Conservation (phyloP, 2,113 vertebrate species). For the Lepus timidus region DNA sequence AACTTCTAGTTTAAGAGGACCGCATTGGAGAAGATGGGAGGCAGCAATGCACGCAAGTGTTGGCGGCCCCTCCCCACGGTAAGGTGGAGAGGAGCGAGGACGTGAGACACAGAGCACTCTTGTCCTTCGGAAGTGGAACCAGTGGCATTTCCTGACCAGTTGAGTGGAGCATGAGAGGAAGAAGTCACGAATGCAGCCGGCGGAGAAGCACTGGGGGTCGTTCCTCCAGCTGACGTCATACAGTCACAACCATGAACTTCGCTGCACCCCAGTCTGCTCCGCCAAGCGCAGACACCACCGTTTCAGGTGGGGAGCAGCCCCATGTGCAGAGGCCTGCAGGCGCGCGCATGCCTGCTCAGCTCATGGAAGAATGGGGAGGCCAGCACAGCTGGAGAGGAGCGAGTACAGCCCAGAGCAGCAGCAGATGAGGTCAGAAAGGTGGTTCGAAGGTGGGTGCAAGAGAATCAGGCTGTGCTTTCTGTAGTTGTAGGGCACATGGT, state of each 20-base stretch:
- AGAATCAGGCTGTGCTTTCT: background rate
- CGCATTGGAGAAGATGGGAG: background rate
- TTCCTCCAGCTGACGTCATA: background rate
- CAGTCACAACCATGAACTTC: background rate
- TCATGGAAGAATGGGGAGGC: background rate
- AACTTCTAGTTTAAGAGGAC: background rate
- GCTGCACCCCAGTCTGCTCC: background rate
- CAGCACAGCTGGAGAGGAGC: background rate
- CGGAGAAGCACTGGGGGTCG: background rate
- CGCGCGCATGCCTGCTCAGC: accelerated
- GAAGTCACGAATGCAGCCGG: background rate
- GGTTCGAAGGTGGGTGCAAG: background rate
- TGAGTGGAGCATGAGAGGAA: background rate
- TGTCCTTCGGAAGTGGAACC: background rate
- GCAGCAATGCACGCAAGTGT: background rate
- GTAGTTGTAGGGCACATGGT: background rate
- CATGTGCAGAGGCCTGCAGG: background rate
- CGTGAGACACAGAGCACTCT: background rate
- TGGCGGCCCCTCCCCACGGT: background rate
- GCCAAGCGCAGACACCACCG: background rate
- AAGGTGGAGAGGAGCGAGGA: background rate
- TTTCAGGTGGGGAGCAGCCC: background rate
- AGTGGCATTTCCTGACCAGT: background rate
- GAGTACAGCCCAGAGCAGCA: background rate
- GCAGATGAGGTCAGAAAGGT: background rate